Percentiles rank a stretch among this genome's conserved stretches.
Conservation (phyloP, 2,888 invertebrate genomes). For the Drosophila paranaensis region DNA sequence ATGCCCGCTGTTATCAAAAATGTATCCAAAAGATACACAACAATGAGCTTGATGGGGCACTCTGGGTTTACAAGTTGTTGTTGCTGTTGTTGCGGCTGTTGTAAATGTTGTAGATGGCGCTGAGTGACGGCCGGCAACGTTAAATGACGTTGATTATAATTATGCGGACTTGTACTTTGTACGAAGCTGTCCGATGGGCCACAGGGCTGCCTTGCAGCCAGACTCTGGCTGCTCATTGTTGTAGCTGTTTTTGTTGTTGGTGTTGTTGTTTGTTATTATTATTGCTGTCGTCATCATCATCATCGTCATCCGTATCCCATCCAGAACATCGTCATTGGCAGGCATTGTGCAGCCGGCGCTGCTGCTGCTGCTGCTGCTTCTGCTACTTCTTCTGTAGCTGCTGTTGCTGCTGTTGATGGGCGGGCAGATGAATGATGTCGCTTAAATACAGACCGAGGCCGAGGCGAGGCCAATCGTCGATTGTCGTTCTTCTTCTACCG, state of each 20-base stretch:
- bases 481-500: constrained; percentile 57
- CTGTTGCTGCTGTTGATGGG: constrained; percentile 70
- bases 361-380: constrained; percentile 18
- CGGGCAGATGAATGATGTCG: constrained; percentile 80
- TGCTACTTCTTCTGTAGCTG: constrained; percentile 55
- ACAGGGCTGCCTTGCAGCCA: constrained; percentile 57
- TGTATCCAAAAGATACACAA: constrained; percentile 79
- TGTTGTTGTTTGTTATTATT: constrained; percentile 52
- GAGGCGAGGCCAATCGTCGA: constrained; percentile 74
- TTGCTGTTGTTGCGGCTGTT: constrained; percentile 48
- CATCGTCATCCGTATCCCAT: constrained; percentile 61
- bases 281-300: constrained; percentile 57
- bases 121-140: constrained; percentile 80
- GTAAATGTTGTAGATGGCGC: constrained; percentile 61
- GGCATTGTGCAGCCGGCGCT: constrained; percentile 56
- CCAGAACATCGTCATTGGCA: constrained; percentile 54
- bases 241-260: constrained; percentile 64
- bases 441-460: constrained; percentile 77
- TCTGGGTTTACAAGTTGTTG: constrained; percentile 65
- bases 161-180: constrained; percentile 82
- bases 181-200: constrained; percentile 59
- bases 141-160: constrained; percentile 82
- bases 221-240: constrained; percentile 40
- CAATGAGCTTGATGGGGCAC: constrained; percentile 73
- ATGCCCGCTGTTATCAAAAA: constrained; percentile 73